Conservation (phyloP, 2,888 invertebrate genomes). For the Rhynchonema sp. region DNA sequence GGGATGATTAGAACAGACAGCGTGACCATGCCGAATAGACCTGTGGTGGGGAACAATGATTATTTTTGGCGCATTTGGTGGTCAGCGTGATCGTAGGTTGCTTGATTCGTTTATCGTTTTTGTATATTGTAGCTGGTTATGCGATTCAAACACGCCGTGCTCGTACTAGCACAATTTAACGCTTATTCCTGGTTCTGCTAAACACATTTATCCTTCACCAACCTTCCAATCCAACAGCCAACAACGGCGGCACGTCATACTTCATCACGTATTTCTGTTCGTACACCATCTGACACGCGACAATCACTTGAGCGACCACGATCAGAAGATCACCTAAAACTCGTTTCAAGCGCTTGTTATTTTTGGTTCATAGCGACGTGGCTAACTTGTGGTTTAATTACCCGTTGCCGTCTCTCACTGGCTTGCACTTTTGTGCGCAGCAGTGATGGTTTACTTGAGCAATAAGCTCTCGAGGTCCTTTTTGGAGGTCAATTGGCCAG, state of each 20-base stretch:
- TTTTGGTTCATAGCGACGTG: slow-evolving; percentile 56
- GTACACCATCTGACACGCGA: slow-evolving; percentile 72
- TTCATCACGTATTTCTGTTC: slow-evolving; percentile 69
- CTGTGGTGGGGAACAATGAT: too few relatives aligned
- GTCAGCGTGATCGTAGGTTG: too few relatives aligned
- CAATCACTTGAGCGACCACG: slow-evolving; percentile 46
- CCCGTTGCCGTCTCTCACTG: too few relatives aligned
- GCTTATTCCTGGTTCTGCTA: too few relatives aligned
- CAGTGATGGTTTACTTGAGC: slow-evolving; percentile 30
- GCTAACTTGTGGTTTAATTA: too few relatives aligned
- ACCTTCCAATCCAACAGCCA: slow-evolving; percentile 82
- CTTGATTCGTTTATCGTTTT: not conserved
- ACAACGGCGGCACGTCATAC: slow-evolving; percentile 60
- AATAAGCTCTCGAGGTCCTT: slow-evolving; percentile 25
- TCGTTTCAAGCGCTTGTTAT: too few relatives aligned
- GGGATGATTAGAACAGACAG: slow-evolving; percentile 47
- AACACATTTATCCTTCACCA: slow-evolving; percentile 3
- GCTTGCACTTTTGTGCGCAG: too few relatives aligned
- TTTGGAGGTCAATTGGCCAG: too few relatives aligned
- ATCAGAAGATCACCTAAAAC: slow-evolving; percentile 37
- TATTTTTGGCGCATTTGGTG: too few relatives aligned
- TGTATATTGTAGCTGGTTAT: not conserved
- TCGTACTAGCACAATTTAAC: too few relatives aligned
- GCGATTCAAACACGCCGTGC: not conserved
- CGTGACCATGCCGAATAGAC: slow-evolving; percentile 48